A percentile compares a stretch with the other conserved stretches of the same genome.
phyloP scores from a whole-genome alignment of 2,888 invertebrate genomes.

The Ptychoptera albimana region DNA sequence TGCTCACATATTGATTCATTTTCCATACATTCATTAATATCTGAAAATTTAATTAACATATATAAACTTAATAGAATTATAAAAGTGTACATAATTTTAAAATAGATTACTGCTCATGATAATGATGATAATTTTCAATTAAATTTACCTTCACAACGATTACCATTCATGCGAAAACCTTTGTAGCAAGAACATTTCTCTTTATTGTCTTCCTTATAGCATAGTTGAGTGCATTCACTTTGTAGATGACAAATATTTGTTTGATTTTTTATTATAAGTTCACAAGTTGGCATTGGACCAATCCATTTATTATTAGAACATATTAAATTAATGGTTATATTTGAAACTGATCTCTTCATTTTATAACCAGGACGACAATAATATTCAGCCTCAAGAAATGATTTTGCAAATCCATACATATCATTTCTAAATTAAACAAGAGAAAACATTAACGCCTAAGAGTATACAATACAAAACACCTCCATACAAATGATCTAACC shows the following conservation, averaged over 20 bases:
- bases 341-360: constrained; percentile 5
- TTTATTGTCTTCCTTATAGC: constrained; percentile 13
- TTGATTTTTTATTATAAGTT: constrained; percentile 5
- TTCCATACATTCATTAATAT: constrained; percentile 33
- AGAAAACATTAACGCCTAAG: neutral
- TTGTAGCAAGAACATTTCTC: constrained; percentile 32
- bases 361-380: constrained; percentile 12
- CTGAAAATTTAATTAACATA: constrained; percentile 15
- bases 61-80: neutral
- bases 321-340: constrained; percentile 5
- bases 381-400: constrained; percentile 13
- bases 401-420: constrained; percentile 7
- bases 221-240: constrained; percentile 12
- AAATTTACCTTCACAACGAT: constrained; percentile 12
- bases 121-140: neutral
- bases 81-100: neutral
- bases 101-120: neutral
- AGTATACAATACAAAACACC: neutral
- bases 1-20: constrained; percentile 31
- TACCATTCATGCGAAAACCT: constrained; percentile 27
- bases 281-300: constrained; percentile 10
- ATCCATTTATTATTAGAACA: constrained; percentile 13
- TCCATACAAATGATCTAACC: constrained; percentile 7
- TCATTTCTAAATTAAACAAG: constrained; percentile 10
- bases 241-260: constrained; percentile 9